Evolutionary conservation across 2,888 invertebrate species (phyloP).

Genomic region (Zele albiditarsus): DNA sequence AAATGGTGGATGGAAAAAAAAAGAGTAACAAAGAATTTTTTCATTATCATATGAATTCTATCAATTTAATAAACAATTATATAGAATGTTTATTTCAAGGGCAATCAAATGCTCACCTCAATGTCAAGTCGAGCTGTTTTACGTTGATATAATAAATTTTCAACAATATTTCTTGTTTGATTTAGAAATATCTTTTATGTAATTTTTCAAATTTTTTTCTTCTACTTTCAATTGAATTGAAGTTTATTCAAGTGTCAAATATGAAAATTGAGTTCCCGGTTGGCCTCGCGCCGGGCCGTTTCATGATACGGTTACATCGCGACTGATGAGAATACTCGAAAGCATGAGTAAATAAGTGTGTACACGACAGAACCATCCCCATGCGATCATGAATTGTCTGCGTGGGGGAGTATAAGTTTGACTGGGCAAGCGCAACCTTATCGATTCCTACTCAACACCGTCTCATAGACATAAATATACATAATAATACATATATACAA

Average conservation of each 20-base stretch:
- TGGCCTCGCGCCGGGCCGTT: slow-evolving; percentile 68
- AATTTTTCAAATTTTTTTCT: background rate
- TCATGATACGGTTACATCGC: slow-evolving; percentile 71
- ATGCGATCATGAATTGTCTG: slow-evolving; percentile 15
- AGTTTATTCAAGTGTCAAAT: slow-evolving; percentile 1
- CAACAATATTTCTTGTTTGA: background rate
- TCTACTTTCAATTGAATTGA: background rate
- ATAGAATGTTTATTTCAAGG: background rate
- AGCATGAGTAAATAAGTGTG: slow-evolving; percentile 7
- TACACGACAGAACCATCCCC: slow-evolving; percentile 36
- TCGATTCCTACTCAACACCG: slow-evolving; percentile 32
- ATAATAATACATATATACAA: background rate
- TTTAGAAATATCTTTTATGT: background rate
- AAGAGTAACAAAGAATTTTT: background rate
- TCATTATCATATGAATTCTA: background rate
- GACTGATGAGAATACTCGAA: slow-evolving; percentile 60
- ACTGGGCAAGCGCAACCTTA: slow-evolving; percentile 39
- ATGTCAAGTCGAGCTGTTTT: background rate
- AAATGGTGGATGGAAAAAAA: background rate
- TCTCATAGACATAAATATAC: slow-evolving; percentile 1
- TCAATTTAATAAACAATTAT: background rate
- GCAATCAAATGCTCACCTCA: slow-evolving; percentile 1
- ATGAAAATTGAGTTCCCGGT: slow-evolving; percentile 58
- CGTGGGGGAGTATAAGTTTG: slow-evolving; percentile 30
- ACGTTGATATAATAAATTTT: background rate